These are phyloP conservation scores for Antedon mediterranea DNA, from an alignment of 53 echinoderm and acorn worm species.

Conservation along the genomic window DNA sequence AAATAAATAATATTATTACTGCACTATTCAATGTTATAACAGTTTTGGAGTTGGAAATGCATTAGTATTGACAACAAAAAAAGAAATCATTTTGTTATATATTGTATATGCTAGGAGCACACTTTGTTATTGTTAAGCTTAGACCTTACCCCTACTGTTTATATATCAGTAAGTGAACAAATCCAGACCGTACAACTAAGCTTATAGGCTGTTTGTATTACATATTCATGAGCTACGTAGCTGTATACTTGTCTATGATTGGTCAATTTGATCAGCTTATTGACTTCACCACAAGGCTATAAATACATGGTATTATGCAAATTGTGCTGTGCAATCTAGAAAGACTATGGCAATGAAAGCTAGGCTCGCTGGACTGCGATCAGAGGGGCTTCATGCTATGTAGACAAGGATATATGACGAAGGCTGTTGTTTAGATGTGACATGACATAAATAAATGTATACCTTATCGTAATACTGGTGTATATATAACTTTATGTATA, in stretches of 20 bases:
- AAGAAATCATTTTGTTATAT: too few species aligned
- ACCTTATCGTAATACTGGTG: too few species aligned
- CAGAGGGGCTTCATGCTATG: background rate
- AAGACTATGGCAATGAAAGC: background rate
- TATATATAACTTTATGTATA: too few species aligned
- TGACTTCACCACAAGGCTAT: constrained; percentile 21
- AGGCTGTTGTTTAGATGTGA: too few species aligned
- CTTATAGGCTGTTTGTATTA: background rate
- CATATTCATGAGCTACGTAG: background rate
- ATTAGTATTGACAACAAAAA: too few species aligned
- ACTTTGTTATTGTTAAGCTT: background rate
- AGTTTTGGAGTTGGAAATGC: too few species aligned
- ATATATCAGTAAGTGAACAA: background rate
- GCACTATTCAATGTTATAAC: too few species aligned
- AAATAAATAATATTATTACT: too few species aligned
- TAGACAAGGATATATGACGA: background rate
- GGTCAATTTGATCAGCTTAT: background rate
- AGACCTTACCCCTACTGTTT: background rate
- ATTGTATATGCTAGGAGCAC: too few species aligned
- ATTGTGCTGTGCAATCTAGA: constrained; percentile 28
- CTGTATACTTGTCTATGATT: background rate
- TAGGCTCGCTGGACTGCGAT: background rate
- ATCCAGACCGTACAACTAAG: background rate
- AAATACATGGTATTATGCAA: constrained; percentile 84
- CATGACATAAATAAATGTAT: too few species aligned